Evolutionary conservation across 2,888 invertebrate species (phyloP), one percentile per base, ranked within the genome.

Genomic region (Papilio elwesi): DNA sequence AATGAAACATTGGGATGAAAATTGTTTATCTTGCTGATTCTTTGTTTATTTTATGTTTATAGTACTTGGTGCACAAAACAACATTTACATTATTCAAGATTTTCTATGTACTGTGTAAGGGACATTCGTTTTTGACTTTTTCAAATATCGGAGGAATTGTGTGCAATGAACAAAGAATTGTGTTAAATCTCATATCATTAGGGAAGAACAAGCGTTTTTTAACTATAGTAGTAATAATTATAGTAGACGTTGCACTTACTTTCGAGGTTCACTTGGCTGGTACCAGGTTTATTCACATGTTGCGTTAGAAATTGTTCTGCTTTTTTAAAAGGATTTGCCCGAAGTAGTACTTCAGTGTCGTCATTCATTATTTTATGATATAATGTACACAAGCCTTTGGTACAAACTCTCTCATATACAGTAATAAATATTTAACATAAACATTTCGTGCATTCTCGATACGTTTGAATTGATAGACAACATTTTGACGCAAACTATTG

Each of bases 321-420:
- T 48, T 62, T 77, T 15, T 75, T 75, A 43, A 75, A 57, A 38
- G 83, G n/a, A 76, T 80, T 85, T 36, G 83, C 16, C 53, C 85
- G 26, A 72, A 83, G 85, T 76, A 87, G 78, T 79, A 83, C 82
- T 76, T 85, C 82, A 10, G 84, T 82, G 74, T 70, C 79, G 70
- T 76, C 83, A 76, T 82, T 80, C 87, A 87, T 88, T 81, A 36
- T 43, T 51, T 62, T 49, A 16, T 47, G 16, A 36, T 55, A 53
- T 6, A 55, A 55, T 47, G n/a, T 26, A 26, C 26, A 26, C 4
- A 26, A 26, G 26, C 26, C 26, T 26, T 26, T 26, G 26, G 26
- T 26, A 4, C 26, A 26, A 26, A 26, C 26, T 26, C 26, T 26
- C 26, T 26, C 26, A 26, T 43, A 26, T 4, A 7, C 6, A 68